These are phyloP conservation scores for Rhodophaea formosa DNA, from an alignment of 2,888 invertebrate genomes.

Conservation along the genomic window DNA sequence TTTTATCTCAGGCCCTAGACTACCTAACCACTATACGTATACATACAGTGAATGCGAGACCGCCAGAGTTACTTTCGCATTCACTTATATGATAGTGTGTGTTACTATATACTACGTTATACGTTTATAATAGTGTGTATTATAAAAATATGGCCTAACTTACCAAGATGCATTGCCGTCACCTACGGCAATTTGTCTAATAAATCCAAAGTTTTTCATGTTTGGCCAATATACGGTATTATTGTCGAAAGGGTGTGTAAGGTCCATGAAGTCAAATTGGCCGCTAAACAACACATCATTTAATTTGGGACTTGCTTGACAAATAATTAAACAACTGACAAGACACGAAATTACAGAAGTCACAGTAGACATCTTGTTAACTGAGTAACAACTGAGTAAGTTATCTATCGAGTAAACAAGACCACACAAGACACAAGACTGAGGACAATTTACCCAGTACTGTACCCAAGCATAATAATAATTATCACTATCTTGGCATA, in stretches of 20 bases:
- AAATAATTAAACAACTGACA: neutral
- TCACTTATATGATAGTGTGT: no score
- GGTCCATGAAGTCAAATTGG: constrained; percentile 56
- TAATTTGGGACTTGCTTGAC: neutral
- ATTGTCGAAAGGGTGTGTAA: constrained; percentile 53
- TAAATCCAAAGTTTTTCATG: constrained; percentile 44
- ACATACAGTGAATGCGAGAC: no score
- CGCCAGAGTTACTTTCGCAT: no score
- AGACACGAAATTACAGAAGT: constrained; percentile 13
- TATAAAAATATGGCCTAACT: constrained; percentile 24
- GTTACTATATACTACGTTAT: no score
- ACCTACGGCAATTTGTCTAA: constrained; percentile 38
- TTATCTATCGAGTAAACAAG: neutral
- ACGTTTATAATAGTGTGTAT: no score
- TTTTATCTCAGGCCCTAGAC: no score
- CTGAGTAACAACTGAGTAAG: neutral
- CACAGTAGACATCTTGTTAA: constrained; percentile 14
- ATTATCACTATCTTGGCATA: no score
- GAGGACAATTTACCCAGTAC: neutral
- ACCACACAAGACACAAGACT: no score
- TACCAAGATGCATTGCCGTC: constrained; percentile 45
- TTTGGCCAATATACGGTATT: constrained; percentile 54
- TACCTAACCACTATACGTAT: no score
- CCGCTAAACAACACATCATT: constrained; percentile 4
- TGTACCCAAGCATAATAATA: no score